Percentiles rank a stretch among this genome's conserved stretches.
These are phyloP conservation scores for Bucorvus abyssinicus DNA, from an alignment of 2,797 vertebrate species.

Conservation along the genomic window DNA sequence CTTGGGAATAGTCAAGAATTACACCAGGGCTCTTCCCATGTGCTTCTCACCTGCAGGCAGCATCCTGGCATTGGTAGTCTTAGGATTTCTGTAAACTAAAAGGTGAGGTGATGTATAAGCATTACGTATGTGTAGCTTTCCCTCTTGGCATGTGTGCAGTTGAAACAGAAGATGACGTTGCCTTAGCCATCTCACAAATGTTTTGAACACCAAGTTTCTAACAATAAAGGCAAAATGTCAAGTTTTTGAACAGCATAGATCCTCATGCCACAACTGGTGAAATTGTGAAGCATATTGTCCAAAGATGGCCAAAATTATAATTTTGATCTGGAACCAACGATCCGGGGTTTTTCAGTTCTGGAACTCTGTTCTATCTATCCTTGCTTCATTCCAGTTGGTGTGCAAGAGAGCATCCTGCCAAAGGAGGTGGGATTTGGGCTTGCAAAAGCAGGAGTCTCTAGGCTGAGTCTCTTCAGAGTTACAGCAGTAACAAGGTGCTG, in stretches of 20 bases:
- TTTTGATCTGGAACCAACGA: not conserved
- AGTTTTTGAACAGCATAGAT: not conserved
- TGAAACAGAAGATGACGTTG: not conserved
- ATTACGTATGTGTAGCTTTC: not conserved
- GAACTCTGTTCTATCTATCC: conserved; percentile 3
- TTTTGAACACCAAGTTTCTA: not conserved
- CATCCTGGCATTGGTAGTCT: not conserved
- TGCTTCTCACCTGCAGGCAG: not conserved
- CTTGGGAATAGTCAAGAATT: not conserved
- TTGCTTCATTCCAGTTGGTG: not conserved
- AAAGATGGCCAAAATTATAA: not conserved
- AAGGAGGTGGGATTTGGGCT: not conserved
- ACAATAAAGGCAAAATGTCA: not conserved
- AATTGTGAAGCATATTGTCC: not conserved
- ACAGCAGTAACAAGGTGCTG: not conserved
- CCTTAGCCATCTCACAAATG: not conserved
- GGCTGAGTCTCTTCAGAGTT: not conserved
- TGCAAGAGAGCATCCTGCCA: not conserved
- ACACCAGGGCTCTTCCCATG: not conserved
- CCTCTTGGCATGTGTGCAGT: not conserved
- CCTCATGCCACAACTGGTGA: not conserved
- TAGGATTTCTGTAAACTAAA: not conserved
- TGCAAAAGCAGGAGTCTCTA: not conserved
- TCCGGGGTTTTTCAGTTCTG: not conserved
- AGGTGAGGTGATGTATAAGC: not conserved